Evolutionary conservation across 2,797 vertebrate species (phyloP), one percentile per base, ranked within the genome.

Genomic region (Liasis olivaceus): DNA sequence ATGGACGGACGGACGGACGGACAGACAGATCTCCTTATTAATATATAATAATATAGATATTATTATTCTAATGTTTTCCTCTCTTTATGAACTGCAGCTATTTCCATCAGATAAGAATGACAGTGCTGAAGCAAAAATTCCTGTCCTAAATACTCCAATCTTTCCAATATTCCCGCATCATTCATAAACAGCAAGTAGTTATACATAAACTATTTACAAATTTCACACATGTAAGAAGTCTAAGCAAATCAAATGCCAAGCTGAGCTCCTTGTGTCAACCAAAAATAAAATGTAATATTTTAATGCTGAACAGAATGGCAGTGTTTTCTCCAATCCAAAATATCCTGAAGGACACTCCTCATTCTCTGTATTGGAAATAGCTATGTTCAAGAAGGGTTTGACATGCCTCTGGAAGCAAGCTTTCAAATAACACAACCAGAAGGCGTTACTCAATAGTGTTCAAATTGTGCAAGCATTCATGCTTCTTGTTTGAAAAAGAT

Each of bases 401-500:
- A 92, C 87, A 92, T 42, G 92, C 17, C 24, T 92, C 64, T 91
- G 77, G 89, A 89, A 95, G 85, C 4, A 1, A 2, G 26, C 31
- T 87, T 64, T 20, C 51, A 47, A 51, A 85, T 91, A 59, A 84
- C 85, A 81, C 69, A 84, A 56, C 15, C 47, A 42, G 51, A 56
- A 88, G 14, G 1, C 14, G 93, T 96, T 97, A 95, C 87, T 96
- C 94, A 96, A 60, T 94, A 96, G 95, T 92, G 90, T 69, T 89
- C 91, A 93, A n/a, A 47, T 5, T 88, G 90, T 64, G 26, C 91
- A 85, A 88, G 89, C 93, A 94, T 17, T 89, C 13, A 13, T 89
- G 66, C n/a, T 96, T 93, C 87, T 94, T 96, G 90, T 95, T 96
- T 97, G 88, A 93, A 95, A 96, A 96, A 94, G 94, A 95, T 97